A percentile compares a stretch with the other conserved stretches of the same genome.
Evolutionary conservation across 2,888 invertebrate species (phyloP).

Genomic region (Deroplatys truncata): DNA sequence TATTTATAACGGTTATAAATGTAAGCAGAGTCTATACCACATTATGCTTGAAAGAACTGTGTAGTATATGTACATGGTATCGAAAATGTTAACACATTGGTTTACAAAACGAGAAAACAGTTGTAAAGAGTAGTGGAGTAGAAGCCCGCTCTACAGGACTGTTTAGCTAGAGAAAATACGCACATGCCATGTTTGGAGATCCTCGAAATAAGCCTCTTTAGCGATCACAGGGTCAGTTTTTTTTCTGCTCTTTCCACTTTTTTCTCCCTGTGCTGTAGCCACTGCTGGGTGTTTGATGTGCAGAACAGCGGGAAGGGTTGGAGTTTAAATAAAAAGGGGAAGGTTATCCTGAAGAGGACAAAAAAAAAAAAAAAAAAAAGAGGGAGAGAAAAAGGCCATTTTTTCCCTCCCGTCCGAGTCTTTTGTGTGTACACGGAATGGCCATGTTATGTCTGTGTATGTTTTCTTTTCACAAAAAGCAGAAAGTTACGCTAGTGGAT

Average conservation of each 20-base stretch:
- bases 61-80: too few species aligned
- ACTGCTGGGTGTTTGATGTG: neutral
- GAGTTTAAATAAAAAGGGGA: neutral
- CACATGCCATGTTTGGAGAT: neutral
- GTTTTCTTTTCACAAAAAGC: neutral
- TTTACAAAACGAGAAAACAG: too few species aligned
- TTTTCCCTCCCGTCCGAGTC: neutral
- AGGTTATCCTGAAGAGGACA: neutral
- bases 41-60: too few species aligned
- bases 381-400: neutral
- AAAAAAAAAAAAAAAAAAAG: neutral
- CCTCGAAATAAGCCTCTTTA: neutral
- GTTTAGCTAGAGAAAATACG: neutral
- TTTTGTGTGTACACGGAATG: neutral
- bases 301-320: neutral
- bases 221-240: neutral
- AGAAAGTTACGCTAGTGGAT: neutral
- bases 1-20: too few species aligned
- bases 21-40: too few species aligned
- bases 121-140: too few species aligned
- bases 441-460: neutral
- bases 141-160: neutral
- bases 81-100: too few species aligned
- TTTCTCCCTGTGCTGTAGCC: neutral
- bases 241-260: neutral